phyloP scores from a whole-genome alignment of 53 echinoderm and acorn worm genomes.

The Holothuria leucospilota region DNA sequence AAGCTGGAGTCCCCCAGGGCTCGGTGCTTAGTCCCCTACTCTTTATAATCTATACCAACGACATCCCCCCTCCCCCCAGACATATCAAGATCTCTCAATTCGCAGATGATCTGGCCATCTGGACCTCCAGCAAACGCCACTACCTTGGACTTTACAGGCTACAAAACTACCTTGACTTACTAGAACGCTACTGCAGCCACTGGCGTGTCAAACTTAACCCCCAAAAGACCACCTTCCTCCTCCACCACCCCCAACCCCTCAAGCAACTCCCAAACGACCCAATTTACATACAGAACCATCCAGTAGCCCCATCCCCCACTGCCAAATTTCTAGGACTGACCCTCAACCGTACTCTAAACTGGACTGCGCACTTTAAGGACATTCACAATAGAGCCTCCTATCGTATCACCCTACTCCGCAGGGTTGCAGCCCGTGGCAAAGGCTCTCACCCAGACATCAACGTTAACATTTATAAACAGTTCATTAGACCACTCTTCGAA shows the following conservation, averaged over 20 bases:
- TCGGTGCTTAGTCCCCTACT: too few species aligned
- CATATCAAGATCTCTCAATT: neutral
- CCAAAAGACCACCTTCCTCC: too few species aligned
- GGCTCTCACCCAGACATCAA: too few species aligned
- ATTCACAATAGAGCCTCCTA: too few species aligned
- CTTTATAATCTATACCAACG: neutral
- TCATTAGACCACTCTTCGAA: too few species aligned
- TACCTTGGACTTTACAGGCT: neutral
- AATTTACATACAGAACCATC: too few species aligned
- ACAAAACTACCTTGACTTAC: too few species aligned
- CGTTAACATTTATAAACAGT: too few species aligned
- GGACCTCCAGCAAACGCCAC: neutral
- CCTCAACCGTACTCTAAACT: neutral
- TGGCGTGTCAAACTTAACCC: conserved; percentile 5
- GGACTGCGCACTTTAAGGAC: too few species aligned
- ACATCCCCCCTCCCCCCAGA: neutral
- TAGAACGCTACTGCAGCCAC: neutral
- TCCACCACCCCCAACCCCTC: neutral
- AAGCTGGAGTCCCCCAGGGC: neutral
- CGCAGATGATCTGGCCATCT: neutral
- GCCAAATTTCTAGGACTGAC: conserved; percentile 6
- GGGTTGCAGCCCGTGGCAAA: too few species aligned
- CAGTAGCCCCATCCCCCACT: neutral
- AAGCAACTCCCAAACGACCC: neutral
- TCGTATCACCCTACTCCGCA: too few species aligned